Evolutionary conservation across 2,888 invertebrate genomes (phyloP).

Genomic region (Uropetala carovei): DNA sequence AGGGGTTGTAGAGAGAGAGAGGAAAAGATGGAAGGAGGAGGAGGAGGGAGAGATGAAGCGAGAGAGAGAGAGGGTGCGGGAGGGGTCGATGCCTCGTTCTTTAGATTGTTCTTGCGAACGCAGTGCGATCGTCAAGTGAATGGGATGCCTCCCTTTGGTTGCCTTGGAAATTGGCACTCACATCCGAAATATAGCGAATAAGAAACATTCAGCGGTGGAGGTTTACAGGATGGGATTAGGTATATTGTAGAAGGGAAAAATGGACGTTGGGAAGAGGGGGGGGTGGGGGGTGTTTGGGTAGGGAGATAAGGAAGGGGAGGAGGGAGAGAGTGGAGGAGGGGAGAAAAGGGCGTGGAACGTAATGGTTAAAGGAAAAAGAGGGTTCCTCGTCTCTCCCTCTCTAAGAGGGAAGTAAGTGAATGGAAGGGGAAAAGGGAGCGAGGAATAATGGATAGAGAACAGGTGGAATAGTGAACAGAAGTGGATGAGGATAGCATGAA

Average conservation of each 20-base stretch:
- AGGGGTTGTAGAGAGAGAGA: not conserved
- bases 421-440: too few relatives aligned
- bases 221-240: conserved; percentile 33
- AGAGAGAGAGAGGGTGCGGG: not conserved
- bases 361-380: not conserved
- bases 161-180: conserved; percentile 52
- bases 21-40: not conserved
- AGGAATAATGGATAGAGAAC: not conserved
- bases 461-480: not conserved
- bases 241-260: not conserved
- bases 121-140: conserved; percentile 45
- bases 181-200: conserved; percentile 53
- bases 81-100: conserved; percentile 5
- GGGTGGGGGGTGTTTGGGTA: not conserved
- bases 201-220: conserved; percentile 37
- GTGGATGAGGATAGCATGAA: too few relatives aligned
- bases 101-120: conserved; percentile 56
- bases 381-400: not conserved
- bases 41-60: not conserved
- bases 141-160: conserved; percentile 23
- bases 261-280: not conserved
- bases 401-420: too few relatives aligned
- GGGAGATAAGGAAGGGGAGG: not conserved
- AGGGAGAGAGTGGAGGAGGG: not conserved
- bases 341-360: not conserved